A percentile compares a stretch with the other conserved stretches of the same genome.
phyloP scores from a whole-genome alignment of 2,888 invertebrate species.

The Phyllotreta cruciferae region DNA sequence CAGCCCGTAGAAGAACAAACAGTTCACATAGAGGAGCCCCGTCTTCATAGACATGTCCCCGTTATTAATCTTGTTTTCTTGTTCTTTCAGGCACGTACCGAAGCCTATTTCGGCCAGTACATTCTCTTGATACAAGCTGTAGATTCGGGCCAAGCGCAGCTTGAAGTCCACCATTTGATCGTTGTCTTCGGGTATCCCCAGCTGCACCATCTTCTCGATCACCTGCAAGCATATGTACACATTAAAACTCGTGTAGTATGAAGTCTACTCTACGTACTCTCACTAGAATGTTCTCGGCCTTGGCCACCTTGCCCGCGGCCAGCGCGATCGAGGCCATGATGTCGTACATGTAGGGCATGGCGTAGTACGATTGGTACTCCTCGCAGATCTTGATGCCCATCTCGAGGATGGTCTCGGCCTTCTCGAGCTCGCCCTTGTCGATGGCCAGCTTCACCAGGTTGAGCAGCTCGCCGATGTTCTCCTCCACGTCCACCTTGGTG shows the following conservation, averaged over 20 bases:
- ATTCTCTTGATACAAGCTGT: constrained; percentile 54
- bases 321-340: constrained; percentile 59
- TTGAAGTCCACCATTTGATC: constrained; percentile 59
- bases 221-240: constrained; percentile 39
- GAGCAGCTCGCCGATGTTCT: constrained; percentile 56
- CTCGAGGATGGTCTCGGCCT: constrained; percentile 57
- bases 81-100: constrained; percentile 56
- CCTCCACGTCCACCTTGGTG: constrained; percentile 51
- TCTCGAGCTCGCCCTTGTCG: constrained; percentile 55
- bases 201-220: constrained; percentile 58
- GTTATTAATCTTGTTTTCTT: constrained; percentile 55
- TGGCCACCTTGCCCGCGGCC: constrained; percentile 55
- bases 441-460: constrained; percentile 55
- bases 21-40: constrained; percentile 58
- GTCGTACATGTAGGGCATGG: constrained; percentile 59
- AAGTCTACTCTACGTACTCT: constrained; percentile 42
- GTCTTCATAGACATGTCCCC: constrained; percentile 58
- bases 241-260: too few relatives aligned
- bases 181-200: constrained; percentile 52
- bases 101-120: constrained; percentile 60
- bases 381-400: constrained; percentile 59
- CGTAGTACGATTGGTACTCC: constrained; percentile 55
- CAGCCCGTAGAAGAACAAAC: constrained; percentile 61
- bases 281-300: constrained; percentile 58
- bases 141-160: constrained; percentile 59